Base-by-base conservation (phyloP, 2,888 invertebrate genomes). In the Rhogogaster chlorosoma region DNA sequence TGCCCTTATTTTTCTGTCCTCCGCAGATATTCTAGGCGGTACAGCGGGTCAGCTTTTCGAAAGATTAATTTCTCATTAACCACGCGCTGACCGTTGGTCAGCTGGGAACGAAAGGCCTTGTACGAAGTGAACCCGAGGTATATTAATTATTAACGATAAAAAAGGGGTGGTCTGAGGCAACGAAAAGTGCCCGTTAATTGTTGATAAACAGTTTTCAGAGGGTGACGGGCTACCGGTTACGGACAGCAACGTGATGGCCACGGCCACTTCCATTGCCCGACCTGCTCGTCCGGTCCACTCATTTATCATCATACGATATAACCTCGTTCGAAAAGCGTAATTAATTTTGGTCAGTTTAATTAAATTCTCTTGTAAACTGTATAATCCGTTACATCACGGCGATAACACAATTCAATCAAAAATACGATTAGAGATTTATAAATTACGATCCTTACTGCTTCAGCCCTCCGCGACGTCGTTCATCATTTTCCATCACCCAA, bases 311-410 rank as follows among this genome's bases (percentile, higher is more conserved):
- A 70, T 83, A 70, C 70, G 70, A 45, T 64, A 26, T 83, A 45
- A 32, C 83, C 83, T 67, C 64, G 70, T 42, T 83, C 57, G 64
- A 1, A 67, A 67, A 78, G 36, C 86, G 61, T 73, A 73, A 85
- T 86, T 86, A 85, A 86, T 86, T 86, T 85, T 57, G 73, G 80
- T 84, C 85, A 57, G 75, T 85, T 77, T 86, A 85, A 86, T 83
- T 85, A 86, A 86, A 85, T 85, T 82, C 83, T 45, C 64, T 26
- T 32, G 70, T 53, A 29, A 83, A 67, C 45, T 70, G 42, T 70
- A 83, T 80, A 80, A 80, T 61, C 42, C 45, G 67, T 67, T 57
- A 80, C 57, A 80, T 61, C 83, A 1, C 38, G 61, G 64, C 64
- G 83, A 83, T 83, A 83, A 83, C 83, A 70, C 83, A 70, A 70